phyloP scores from a whole-genome alignment of 2,113 vertebrate genomes.

The Cyphomyrus plagiostoma region DNA sequence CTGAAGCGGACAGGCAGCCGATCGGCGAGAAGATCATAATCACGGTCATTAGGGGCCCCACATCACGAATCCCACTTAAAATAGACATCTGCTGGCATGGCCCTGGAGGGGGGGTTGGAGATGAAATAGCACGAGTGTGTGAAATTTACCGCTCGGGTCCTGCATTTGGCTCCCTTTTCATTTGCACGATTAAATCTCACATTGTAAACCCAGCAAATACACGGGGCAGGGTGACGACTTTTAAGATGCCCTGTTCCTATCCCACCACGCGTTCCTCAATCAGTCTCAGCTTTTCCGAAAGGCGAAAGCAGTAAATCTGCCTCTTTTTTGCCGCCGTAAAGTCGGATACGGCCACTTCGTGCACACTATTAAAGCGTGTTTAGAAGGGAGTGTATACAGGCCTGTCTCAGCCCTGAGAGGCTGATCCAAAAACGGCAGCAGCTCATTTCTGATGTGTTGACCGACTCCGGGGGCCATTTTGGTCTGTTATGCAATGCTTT shows the following conservation, averaged over 20 bases:
- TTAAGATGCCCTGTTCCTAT: neutral
- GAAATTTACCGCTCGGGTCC: neutral
- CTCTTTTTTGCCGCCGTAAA: neutral
- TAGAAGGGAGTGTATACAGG: neutral
- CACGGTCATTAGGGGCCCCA: neutral
- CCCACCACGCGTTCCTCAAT: neutral
- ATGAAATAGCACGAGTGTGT: neutral
- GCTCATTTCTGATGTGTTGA: neutral
- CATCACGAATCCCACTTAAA: neutral
- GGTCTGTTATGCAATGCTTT: neutral
- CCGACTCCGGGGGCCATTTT: neutral
- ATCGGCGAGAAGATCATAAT: neutral
- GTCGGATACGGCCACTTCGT: neutral
- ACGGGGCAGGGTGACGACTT: neutral
- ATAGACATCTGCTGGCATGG: conserved; percentile 10
- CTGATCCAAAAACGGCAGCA: neutral
- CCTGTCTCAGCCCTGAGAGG: neutral
- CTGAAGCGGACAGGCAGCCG: neutral
- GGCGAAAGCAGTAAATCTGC: conserved; percentile 14
- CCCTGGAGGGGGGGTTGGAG: neutral
- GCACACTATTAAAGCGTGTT: neutral
- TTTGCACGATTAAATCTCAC: neutral
- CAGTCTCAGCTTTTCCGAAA: neutral
- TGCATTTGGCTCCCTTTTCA: neutral
- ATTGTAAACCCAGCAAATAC: neutral